A percentile compares a stretch with the other conserved stretches of the same genome.
Evolutionary conservation across 2,797 vertebrate genomes (phyloP).

Genomic region (Knipowitschia caucasica): DNA sequence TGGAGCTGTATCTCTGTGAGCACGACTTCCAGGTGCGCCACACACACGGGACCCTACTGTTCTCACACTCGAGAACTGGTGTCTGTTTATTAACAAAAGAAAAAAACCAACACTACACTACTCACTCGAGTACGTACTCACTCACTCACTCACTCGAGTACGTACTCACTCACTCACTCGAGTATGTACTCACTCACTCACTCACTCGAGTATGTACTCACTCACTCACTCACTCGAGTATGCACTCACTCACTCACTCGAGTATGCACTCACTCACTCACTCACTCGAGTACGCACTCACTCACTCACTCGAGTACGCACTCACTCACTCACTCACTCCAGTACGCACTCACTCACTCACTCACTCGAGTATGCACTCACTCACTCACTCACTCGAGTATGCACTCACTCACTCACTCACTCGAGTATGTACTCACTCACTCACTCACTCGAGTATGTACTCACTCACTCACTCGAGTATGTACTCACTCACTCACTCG

Average conservation of each 20-base stretch:
- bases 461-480: background rate
- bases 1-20: constrained; percentile 94
- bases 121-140: constrained; percentile 6
- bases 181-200: background rate
- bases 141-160: background rate
- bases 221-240: background rate
- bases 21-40: constrained; percentile 97
- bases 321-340: background rate
- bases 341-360: background rate
- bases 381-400: background rate
- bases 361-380: background rate
- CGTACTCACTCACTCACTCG: background rate
- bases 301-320: background rate
- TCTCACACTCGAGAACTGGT: no score
- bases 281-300: background rate
- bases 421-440: background rate
- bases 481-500: background rate
- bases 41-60: no score
- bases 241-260: background rate
- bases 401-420: background rate
- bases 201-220: background rate
- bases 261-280: background rate
- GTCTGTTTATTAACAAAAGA: no score
- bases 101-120: no score
- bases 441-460: background rate